Evolutionary conservation across 2,888 invertebrate genomes (phyloP).

Genomic region (Amphipyra berbera): DNA sequence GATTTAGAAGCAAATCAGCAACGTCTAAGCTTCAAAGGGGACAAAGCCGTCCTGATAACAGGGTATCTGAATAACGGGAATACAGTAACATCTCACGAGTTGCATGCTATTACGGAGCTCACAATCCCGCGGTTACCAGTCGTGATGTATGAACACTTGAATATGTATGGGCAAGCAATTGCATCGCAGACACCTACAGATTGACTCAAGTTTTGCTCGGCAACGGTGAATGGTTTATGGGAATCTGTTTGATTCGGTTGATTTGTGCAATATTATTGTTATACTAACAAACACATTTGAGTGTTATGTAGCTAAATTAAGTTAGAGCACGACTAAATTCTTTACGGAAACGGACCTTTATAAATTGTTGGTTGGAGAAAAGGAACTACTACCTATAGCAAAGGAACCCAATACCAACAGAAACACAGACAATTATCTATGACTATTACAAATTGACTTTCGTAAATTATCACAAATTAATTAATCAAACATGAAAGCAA

Average conservation of each 20-base stretch:
- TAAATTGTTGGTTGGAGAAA: too few species aligned
- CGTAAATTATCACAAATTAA: too few species aligned
- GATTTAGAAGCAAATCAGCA: slow-evolving; percentile 24
- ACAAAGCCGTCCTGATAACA: slow-evolving; percentile 57
- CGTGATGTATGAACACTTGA: slow-evolving; percentile 66
- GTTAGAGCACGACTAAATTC: slow-evolving; percentile 3
- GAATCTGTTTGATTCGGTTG: slow-evolving; percentile 44
- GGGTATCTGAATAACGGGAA: slow-evolving; percentile 58
- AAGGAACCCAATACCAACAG: too few species aligned
- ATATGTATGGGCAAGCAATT: slow-evolving; percentile 72
- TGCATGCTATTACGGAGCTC: slow-evolving; percentile 66
- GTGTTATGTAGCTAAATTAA: slow-evolving; percentile 18
- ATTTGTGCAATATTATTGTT: slow-evolving; percentile 55
- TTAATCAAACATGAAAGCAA: too few species aligned
- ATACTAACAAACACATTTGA: slow-evolving; percentile 45
- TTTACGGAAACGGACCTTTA: neutral
- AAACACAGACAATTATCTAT: too few species aligned
- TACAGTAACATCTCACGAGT: slow-evolving; percentile 56
- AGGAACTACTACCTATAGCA: too few species aligned
- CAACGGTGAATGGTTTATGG: slow-evolving; percentile 53
- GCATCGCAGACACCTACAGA: slow-evolving; percentile 53
- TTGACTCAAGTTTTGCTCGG: slow-evolving; percentile 56
- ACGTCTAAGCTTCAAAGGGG: slow-evolving; percentile 43
- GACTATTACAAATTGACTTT: too few species aligned
- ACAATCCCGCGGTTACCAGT: slow-evolving; percentile 62